Percentiles rank a stretch among this genome's conserved stretches.
Evolutionary conservation across 2,113 vertebrate genomes (phyloP).

Genomic region (Gymnobelideus leadbeateri): DNA sequence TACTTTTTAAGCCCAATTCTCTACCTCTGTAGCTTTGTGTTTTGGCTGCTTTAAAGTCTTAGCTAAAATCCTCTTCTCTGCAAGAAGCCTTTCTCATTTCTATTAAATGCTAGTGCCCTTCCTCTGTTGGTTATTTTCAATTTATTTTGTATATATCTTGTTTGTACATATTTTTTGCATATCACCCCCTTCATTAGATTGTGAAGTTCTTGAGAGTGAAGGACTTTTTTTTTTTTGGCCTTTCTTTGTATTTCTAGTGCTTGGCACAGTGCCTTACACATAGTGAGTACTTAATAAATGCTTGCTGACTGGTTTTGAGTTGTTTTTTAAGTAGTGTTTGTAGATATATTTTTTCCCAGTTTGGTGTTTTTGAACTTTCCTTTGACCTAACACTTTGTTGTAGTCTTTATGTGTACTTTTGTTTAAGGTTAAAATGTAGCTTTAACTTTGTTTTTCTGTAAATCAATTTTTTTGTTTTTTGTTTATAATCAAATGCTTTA

Average conservation of each 20-base stretch:
- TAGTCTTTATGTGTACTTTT: background rate
- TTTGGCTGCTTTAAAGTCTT: background rate
- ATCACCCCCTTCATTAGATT: background rate
- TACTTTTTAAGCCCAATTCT: background rate
- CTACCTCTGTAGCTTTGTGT: background rate
- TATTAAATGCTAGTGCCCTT: background rate
- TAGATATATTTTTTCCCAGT: background rate
- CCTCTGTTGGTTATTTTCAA: background rate
- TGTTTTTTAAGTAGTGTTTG: background rate
- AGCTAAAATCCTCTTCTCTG: background rate
- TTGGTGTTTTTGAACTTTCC: background rate
- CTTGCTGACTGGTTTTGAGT: background rate
- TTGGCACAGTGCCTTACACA: background rate
- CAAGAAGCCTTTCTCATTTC: background rate
- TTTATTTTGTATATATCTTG: background rate
- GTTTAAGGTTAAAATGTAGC: background rate
- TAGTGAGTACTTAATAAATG: background rate
- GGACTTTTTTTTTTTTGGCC: background rate
- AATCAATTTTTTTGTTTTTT: too few species aligned
- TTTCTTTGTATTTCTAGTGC: background rate
- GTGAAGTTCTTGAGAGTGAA: background rate
- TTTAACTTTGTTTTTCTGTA: too few species aligned
- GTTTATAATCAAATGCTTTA: too few species aligned
- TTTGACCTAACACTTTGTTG: background rate
- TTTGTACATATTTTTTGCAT: background rate